Evolutionary conservation across 2,113 vertebrate species (phyloP).

Genomic region (Pontoporia blainvillei): DNA sequence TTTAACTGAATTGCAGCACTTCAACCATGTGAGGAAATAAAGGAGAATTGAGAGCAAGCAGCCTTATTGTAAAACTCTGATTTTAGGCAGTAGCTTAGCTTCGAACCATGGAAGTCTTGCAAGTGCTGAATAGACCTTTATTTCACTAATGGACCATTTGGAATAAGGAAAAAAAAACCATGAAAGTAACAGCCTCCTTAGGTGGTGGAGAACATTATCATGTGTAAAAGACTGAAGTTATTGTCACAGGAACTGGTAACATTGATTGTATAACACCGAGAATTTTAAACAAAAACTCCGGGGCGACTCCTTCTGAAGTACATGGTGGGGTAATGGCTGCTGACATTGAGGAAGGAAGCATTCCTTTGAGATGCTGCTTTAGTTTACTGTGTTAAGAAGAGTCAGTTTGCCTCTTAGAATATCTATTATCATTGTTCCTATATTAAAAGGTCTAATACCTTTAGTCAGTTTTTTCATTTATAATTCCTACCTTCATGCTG

Average conservation of each 20-base stretch:
- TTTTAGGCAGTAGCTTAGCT: not conserved
- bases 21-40: not conserved
- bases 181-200: slow-evolving; percentile 21
- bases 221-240: slow-evolving; percentile 26
- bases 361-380: not conserved
- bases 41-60: slow-evolving; percentile 9
- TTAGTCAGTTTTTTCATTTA: not conserved
- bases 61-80: slow-evolving; percentile 9
- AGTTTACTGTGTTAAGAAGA: not conserved
- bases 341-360: not conserved
- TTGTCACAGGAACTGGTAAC: slow-evolving; percentile 31
- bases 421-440: not conserved
- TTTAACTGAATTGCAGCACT: not conserved
- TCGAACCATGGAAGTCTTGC: not conserved
- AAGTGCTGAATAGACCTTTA: slow-evolving; percentile 27
- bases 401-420: not conserved
- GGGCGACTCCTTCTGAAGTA: not conserved
- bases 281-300: slow-evolving; percentile 43
- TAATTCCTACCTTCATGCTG: not conserved
- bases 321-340: not conserved
- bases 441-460: not conserved
- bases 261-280: slow-evolving; percentile 1
- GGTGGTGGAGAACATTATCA: slow-evolving; percentile 37
- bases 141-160: slow-evolving; percentile 47
- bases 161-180: not conserved